These are phyloP conservation scores for Seriola dumerili DNA, from an alignment of 2,113 vertebrate genomes.

Conservation along the genomic window DNA sequence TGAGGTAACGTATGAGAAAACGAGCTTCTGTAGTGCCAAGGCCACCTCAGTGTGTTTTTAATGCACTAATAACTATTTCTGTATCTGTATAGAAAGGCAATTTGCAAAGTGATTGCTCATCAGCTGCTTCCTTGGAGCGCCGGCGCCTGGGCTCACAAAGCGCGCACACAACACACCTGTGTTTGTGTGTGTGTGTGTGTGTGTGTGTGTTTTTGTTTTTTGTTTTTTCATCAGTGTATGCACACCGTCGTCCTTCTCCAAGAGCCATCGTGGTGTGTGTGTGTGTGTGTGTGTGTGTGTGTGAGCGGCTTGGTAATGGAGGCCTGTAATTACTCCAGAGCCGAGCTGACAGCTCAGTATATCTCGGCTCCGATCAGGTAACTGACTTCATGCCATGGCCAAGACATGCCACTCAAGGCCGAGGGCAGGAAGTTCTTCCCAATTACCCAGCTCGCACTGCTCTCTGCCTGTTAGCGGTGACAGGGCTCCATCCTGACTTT, in stretches of 20 bases:
- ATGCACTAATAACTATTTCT: slow-evolving; percentile 39
- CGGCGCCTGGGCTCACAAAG: not conserved
- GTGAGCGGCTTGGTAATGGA: slow-evolving; percentile 52
- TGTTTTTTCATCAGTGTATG: not conserved
- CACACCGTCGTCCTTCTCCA: not conserved
- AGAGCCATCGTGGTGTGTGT: not conserved
- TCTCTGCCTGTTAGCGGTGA: slow-evolving; percentile 56
- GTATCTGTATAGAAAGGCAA: slow-evolving; percentile 21
- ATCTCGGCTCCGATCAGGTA: slow-evolving; percentile 51
- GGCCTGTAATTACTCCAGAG: slow-evolving; percentile 48
- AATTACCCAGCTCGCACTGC: slow-evolving; percentile 62
- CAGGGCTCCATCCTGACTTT: slow-evolving; percentile 40
- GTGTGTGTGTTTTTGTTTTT: not conserved
- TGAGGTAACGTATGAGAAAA: slow-evolving; percentile 23
- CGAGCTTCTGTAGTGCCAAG: slow-evolving; percentile 10
- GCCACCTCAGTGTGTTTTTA: slow-evolving; percentile 25
- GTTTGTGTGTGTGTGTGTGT: not conserved
- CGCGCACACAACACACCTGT: too few species aligned
- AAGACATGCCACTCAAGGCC: slow-evolving; percentile 58
- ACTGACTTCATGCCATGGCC: slow-evolving; percentile 23
- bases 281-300: not conserved
- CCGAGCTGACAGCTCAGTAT: slow-evolving; percentile 44
- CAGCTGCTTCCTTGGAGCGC: slow-evolving; percentile 14
- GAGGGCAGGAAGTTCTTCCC: slow-evolving; percentile 52
- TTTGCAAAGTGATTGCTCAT: slow-evolving; percentile 56